Evolutionary conservation across 2,888 invertebrate species (phyloP).

Genomic region (Coleophora flavipennella): DNA sequence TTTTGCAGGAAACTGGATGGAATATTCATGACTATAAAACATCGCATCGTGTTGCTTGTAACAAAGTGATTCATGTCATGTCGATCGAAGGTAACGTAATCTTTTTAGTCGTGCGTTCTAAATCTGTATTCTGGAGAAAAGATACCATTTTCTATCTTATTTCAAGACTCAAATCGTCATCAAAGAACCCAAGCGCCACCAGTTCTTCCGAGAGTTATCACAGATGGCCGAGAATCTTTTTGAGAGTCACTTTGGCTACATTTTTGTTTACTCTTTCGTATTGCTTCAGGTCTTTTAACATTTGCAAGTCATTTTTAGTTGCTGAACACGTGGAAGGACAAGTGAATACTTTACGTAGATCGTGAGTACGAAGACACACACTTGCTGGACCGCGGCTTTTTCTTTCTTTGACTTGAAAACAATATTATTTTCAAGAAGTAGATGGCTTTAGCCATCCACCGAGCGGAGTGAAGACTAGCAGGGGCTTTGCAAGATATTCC

Average conservation of each 20-base stretch:
- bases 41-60: background rate
- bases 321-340: slow-evolving; percentile 6
- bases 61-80: slow-evolving; percentile 1
- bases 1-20: background rate
- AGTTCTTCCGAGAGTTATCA: slow-evolving; percentile 13
- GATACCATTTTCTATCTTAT: slow-evolving; percentile 7
- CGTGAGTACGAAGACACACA: slow-evolving; percentile 5
- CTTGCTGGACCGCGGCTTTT: slow-evolving; percentile 6
- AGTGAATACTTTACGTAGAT: slow-evolving; percentile 10
- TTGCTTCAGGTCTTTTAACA: slow-evolving; percentile 9
- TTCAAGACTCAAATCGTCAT: slow-evolving; percentile 8
- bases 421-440: slow-evolving; percentile 8
- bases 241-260: slow-evolving; percentile 7
- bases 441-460: slow-evolving; percentile 10
- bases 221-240: slow-evolving; percentile 9
- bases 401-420: slow-evolving; percentile 7
- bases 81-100: background rate
- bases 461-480: slow-evolving; percentile 10
- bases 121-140: slow-evolving; percentile 3
- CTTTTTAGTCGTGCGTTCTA: slow-evolving; percentile 2
- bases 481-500: slow-evolving; percentile 5
- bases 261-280: slow-evolving; percentile 5
- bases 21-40: background rate
- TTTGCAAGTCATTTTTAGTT: slow-evolving; percentile 10
- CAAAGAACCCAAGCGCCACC: slow-evolving; percentile 11